These are phyloP conservation scores for Varroa destructor DNA, from an alignment of 1,140 invertebrate genomes.

Conservation along the genomic window DNA sequence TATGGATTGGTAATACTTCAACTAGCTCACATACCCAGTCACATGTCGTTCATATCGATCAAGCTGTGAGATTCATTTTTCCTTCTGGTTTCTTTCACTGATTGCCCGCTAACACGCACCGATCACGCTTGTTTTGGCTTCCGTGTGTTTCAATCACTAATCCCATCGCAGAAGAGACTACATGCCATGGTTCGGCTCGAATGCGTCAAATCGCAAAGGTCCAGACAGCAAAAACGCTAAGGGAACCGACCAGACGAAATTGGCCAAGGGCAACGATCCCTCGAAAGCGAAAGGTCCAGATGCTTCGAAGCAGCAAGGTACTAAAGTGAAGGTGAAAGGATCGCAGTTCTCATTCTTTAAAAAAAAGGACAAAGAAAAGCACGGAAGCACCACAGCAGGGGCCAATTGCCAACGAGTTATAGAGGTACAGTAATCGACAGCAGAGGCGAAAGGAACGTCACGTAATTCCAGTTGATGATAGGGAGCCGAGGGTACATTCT, in stretches of 20 bases:
- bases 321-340: constrained; percentile 18
- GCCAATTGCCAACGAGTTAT: constrained; percentile 12
- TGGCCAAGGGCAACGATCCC: constrained; percentile 4
- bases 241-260: constrained; percentile 31
- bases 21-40: too few species aligned
- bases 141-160: too few species aligned
- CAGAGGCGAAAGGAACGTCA: too few species aligned
- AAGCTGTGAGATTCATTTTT: too few species aligned
- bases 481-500: too few species aligned
- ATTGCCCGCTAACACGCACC: too few species aligned
- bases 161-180: constrained; percentile 34
- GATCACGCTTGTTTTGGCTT: too few species aligned
- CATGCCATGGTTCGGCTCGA: constrained; percentile 33
- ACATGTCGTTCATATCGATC: too few species aligned
- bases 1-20: too few species aligned
- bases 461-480: too few species aligned
- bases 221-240: constrained; percentile 35
- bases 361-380: constrained; percentile 10
- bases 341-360: constrained; percentile 27
- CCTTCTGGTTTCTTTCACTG: too few species aligned
- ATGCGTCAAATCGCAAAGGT: constrained; percentile 30
- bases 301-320: constrained; percentile 11
- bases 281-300: constrained; percentile 6
- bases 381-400: background rate
- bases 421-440: background rate